A percentile compares a stretch with the other conserved stretches of the same genome.
Conservation (phyloP, 1,140 invertebrate species). For the Telenomus remus region DNA sequence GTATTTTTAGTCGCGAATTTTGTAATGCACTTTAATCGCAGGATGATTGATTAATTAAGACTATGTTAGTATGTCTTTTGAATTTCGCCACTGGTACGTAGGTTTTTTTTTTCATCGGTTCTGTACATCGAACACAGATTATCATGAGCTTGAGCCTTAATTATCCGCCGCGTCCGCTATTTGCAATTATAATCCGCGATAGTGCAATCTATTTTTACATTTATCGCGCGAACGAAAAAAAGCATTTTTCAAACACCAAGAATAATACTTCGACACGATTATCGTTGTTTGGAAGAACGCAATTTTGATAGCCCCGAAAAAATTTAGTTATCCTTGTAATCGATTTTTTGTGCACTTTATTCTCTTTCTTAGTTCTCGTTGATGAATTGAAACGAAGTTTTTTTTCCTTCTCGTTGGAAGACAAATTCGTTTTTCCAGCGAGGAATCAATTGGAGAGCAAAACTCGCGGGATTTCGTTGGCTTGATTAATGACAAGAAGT, state of each 20-base stretch:
- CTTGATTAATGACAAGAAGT: constrained; percentile 12
- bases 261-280: background rate
- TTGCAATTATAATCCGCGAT: constrained; percentile 47
- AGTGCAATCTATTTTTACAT: constrained; percentile 38
- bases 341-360: too few species aligned
- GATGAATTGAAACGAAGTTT: too few species aligned
- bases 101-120: constrained; percentile 23
- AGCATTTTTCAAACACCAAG: constrained; percentile 31
- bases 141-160: constrained; percentile 31
- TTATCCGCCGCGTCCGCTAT: constrained; percentile 28
- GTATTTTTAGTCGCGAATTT: constrained; percentile 18
- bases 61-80: constrained; percentile 7
- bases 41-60: constrained; percentile 39
- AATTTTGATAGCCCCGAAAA: too few species aligned
- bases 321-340: too few species aligned
- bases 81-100: constrained; percentile 4
- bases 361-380: too few species aligned
- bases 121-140: constrained; percentile 13
- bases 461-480: background rate
- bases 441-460: too few species aligned
- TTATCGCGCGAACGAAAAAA: constrained; percentile 32
- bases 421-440: too few species aligned
- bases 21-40: constrained; percentile 21
- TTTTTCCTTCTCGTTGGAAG: too few species aligned
- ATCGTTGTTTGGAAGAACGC: too few species aligned